Evolutionary conservation across 2,888 invertebrate species (phyloP), one percentile per base, ranked within the genome.

Genomic region (Ochlodes sylvanus): DNA sequence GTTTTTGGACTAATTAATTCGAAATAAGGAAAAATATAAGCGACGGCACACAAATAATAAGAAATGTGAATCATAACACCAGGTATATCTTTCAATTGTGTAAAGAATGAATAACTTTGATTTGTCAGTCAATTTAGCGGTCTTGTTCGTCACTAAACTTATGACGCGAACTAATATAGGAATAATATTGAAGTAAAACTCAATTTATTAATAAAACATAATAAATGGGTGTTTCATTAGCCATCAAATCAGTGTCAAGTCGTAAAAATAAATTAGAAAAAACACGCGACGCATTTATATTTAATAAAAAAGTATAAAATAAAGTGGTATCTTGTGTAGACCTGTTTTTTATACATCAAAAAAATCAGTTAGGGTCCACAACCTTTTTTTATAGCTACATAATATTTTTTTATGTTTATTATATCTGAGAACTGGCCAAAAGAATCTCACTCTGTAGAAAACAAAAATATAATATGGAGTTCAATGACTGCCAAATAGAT

Each of bases 381-480:
- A 62, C 68, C 67, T 68, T 68, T 68, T 60, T 68, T 68, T 68
- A 68, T 68, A 27, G 62, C 62, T 62, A 57, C 56, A 62, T 57
- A 57, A 61, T 56, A 68, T 68, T 68, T 64, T 54, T 62, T 68
- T 62, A 68, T 62, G 67, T 68, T 60, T 54, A 68, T 68, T 68
- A 68, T 62, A 62, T 68, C 61, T 56, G 61, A 61, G 61, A 61
- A 55, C 34, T 44, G 56, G 50, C 55, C 61, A 62, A 21, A 62
- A 44, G 62, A 61, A 47, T 62, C 56, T 62, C 62, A 44, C 34
- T 67, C 38, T 34, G 62, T 15, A 21, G 7, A 50, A 50, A 55
- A 60, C 34, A 57, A 61, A 62, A 68, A 56, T 56, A 68, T 67
- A 27, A 55, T 60, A 61, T 62, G 56, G 62, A 62, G 67, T 47